Conservation (phyloP, 2,113 vertebrate genomes). For the Xiphophorus hellerii region DNA sequence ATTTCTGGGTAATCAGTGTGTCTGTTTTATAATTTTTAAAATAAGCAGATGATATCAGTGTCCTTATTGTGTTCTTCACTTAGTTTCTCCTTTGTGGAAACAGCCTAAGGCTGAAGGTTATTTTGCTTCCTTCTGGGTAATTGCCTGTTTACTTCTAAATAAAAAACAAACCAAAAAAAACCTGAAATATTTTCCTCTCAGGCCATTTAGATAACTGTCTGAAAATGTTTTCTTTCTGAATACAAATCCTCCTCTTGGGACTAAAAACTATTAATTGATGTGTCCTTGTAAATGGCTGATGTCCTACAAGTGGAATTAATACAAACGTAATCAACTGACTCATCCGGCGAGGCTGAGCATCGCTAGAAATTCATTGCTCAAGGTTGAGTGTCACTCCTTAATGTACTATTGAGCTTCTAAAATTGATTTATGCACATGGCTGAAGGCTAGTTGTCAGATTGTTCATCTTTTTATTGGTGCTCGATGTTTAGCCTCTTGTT, state of each 20-base stretch:
- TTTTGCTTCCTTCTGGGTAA: neutral
- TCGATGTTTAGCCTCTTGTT: conserved; percentile 40
- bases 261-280: neutral
- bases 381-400: conserved; percentile 50
- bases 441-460: conserved; percentile 31
- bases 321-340: conserved; percentile 57
- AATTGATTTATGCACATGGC: conserved; percentile 59
- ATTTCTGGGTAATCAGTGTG: neutral
- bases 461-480: conserved; percentile 35
- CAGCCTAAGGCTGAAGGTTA: neutral
- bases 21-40: neutral
- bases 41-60: neutral
- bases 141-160: neutral
- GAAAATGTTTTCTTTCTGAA: neutral
- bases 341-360: conserved; percentile 36
- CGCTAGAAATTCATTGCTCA: conserved; percentile 58
- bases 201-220: neutral
- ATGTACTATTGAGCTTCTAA: conserved; percentile 51
- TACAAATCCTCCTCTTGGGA: neutral
- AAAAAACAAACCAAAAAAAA: neutral
- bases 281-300: conserved; percentile 27
- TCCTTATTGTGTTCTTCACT: neutral
- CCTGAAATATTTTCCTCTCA: neutral
- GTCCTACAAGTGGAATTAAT: conserved; percentile 46
- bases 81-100: neutral